A percentile compares a stretch with the other conserved stretches of the same genome.
Evolutionary conservation across 1,140 invertebrate species (phyloP).

Genomic region (Calephelis virginiensis): DNA sequence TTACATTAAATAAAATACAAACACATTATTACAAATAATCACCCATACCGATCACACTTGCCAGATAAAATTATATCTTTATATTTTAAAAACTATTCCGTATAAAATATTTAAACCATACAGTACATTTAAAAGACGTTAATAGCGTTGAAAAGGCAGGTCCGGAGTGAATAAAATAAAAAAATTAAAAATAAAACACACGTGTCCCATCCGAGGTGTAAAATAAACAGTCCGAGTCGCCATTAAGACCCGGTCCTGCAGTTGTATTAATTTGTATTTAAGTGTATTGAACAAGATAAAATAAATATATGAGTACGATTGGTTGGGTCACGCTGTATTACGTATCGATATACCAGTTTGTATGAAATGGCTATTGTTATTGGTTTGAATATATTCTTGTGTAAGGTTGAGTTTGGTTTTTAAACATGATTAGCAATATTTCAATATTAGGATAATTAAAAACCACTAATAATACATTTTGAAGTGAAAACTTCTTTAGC

Average conservation of each 20-base stretch:
- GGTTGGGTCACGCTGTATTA: constrained; percentile 49
- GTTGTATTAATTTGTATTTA: constrained; percentile 78
- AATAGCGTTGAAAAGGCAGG: constrained; percentile 21
- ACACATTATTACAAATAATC: constrained; percentile 9
- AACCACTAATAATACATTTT: too few species aligned
- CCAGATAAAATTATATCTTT: constrained; percentile 16
- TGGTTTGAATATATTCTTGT: constrained; percentile 12
- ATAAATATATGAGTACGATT: constrained; percentile 67
- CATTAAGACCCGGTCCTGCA: constrained; percentile 68
- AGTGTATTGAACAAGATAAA: constrained; percentile 78
- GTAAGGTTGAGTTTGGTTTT: too few species aligned
- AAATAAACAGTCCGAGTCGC: constrained; percentile 71
- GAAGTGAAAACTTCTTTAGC: too few species aligned
- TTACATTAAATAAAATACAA: constrained; percentile 5
- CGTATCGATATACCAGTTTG: constrained; percentile 41
- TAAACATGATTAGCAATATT: too few species aligned
- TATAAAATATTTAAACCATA: constrained; percentile 16
- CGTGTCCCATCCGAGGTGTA: constrained; percentile 72
- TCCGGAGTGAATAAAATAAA: constrained; percentile 50
- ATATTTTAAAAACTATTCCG: constrained; percentile 18
- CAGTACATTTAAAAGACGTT: constrained; percentile 23
- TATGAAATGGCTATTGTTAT: constrained; percentile 33
- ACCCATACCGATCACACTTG: constrained; percentile 12
- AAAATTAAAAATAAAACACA: constrained; percentile 55
- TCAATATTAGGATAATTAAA: too few species aligned